These are phyloP conservation scores for Junonia oenone DNA, from an alignment of 2,888 invertebrate species.

Conservation along the genomic window DNA sequence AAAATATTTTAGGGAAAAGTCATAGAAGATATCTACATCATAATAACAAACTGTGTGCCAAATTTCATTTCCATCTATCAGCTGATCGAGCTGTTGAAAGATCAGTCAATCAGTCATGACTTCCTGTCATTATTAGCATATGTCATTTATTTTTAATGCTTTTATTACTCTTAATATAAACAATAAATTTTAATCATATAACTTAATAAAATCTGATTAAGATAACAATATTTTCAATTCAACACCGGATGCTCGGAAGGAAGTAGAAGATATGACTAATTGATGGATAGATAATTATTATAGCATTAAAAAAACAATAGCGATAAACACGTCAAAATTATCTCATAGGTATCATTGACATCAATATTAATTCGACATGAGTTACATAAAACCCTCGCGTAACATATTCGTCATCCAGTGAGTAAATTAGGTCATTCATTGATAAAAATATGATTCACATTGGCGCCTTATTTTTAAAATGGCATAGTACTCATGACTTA, in stretches of 20 bases:
- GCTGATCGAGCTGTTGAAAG: too few relatives aligned
- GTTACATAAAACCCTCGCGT: neutral
- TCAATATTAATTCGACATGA: neutral
- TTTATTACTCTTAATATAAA: too few relatives aligned
- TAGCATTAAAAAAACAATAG: neutral
- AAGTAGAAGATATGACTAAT: neutral
- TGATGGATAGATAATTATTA: neutral
- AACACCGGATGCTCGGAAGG: neutral
- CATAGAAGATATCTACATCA: too few relatives aligned
- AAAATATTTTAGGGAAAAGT: too few relatives aligned
- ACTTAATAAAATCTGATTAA: neutral
- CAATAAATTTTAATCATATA: too few relatives aligned
- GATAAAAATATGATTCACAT: constrained; percentile 8
- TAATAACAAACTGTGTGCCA: too few relatives aligned
- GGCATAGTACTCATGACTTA: neutral
- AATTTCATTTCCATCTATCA: too few relatives aligned
- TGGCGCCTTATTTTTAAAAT: neutral
- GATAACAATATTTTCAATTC: neutral
- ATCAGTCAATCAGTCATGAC: too few relatives aligned
- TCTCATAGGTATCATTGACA: neutral
- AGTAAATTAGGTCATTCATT: constrained; percentile 14
- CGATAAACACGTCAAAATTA: neutral
- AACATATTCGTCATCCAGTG: neutral
- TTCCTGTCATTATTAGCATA: too few relatives aligned
- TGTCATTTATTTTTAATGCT: too few relatives aligned